Evolutionary conservation across 2,888 invertebrate species (phyloP).

Genomic region (Ecdyonurus torrentis): DNA sequence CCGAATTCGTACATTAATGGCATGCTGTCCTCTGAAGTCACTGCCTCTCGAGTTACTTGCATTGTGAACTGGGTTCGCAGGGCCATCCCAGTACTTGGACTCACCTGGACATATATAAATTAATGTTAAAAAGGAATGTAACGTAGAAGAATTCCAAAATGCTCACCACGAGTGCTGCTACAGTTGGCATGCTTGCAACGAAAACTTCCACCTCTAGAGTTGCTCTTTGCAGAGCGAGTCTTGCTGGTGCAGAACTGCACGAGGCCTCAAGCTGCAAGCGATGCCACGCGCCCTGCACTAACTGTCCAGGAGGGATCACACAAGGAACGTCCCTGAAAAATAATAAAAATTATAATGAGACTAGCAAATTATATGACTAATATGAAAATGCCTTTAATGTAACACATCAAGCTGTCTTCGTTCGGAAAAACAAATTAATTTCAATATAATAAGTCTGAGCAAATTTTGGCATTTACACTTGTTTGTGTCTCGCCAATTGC

Average conservation of each 20-base stretch:
- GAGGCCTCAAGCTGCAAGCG: neutral
- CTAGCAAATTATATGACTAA: no score
- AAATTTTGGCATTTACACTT: no score
- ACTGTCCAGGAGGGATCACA: neutral
- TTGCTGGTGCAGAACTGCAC: neutral
- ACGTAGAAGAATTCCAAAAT: no score
- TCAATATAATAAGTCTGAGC: no score
- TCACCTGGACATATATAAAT: no score
- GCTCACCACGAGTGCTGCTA: neutral
- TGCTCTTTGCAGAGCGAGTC: neutral
- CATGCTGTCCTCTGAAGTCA: neutral
- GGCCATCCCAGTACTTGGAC: constrained; percentile 14
- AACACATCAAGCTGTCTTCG: no score
- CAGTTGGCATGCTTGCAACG: neutral
- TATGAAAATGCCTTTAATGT: no score
- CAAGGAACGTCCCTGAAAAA: neutral
- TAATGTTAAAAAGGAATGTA: no score
- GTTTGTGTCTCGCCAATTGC: no score
- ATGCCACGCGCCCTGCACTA: neutral
- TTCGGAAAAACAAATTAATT: no score
- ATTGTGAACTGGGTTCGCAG: constrained; percentile 14
- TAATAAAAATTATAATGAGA: no score
- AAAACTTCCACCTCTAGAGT: neutral
- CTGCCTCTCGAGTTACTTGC: constrained; percentile 1
- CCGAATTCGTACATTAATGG: neutral